Percentiles rank a stretch among this genome's conserved stretches.
phyloP scores from a whole-genome alignment of 2,797 vertebrate genomes.

The Cichlasoma orientale region DNA sequence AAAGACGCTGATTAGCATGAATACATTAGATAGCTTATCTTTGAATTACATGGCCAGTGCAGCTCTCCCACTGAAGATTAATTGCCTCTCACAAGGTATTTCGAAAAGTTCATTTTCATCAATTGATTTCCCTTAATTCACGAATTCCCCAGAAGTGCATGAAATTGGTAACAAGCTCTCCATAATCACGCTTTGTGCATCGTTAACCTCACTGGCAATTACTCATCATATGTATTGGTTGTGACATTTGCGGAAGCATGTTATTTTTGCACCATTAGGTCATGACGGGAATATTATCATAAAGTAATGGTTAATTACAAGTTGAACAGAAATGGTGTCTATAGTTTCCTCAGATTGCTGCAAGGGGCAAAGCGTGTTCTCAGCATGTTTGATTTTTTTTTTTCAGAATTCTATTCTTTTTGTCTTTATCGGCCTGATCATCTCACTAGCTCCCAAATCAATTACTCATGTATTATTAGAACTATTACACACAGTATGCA shows the following conservation, averaged over 20 bases:
- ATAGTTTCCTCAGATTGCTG: constrained; percentile 13
- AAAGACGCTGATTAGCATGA: constrained; percentile 75
- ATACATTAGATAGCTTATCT: constrained; percentile 80
- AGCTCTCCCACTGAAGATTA: constrained; percentile 71
- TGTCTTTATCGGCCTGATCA: neutral
- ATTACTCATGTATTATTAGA: neutral
- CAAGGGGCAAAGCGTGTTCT: neutral
- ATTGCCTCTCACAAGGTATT: constrained; percentile 76
- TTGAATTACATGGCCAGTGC: constrained; percentile 74
- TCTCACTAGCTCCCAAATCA: neutral
- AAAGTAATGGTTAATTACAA: constrained; percentile 58
- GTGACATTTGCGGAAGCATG: constrained; percentile 71
- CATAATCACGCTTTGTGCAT: constrained; percentile 68
- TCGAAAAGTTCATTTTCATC: constrained; percentile 77
- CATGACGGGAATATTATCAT: constrained; percentile 65
- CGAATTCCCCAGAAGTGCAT: constrained; percentile 66
- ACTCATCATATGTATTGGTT: constrained; percentile 63
- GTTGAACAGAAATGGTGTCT: constrained; percentile 29
- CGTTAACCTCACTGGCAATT: constrained; percentile 68
- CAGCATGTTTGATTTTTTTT: neutral
- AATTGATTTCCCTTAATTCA: constrained; percentile 74
- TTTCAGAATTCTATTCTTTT: neutral
- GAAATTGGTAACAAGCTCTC: constrained; percentile 70
- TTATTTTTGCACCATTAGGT: constrained; percentile 73
- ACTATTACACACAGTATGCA: neutral